Base-by-base conservation (phyloP, 2,888 invertebrate genomes). In the Horisme vitalbata region DNA sequence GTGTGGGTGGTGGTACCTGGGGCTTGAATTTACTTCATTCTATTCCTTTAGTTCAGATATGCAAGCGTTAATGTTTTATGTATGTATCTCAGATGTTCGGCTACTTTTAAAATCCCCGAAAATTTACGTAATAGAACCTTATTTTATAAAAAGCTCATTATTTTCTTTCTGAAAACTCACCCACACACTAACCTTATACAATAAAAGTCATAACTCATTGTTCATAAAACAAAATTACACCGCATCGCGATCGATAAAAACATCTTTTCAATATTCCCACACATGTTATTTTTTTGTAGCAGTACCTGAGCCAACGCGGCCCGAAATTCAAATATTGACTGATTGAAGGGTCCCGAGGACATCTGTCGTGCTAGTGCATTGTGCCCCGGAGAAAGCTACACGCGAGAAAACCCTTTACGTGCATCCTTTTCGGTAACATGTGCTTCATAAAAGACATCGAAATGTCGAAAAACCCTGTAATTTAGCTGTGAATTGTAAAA, bases 341-440 rank as follows among this genome's bases (percentile, higher is more conserved):
- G 85, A 88, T 87, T 87, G 88, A 88, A 85, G 86, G 87, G 86
- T 83, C 80, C 68, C 62, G 52, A 65, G 64, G 74, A 78, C 88
- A 87, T 84, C 87, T 88, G 88, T 80, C 81, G 75, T 53, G 61
- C 44, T 57, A n/a, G n/a, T n/a, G 70, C 61, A 74, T 69, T 67
- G 68, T 66, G 59, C 11, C 10, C 5, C 66, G 38, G 71, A 65
- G 72, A 85, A 84, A 84, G 85, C 77, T 68, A 63, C 75, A 70
- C 72, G 76, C 74, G 68, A 66, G 71, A 68, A 68, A 72, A 68
- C 61, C 61, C 55, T 52, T 51, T 34, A 26, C n/a, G n/a, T n/a
- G n/a, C 41, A 37, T 38, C 49, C 34, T 41, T 69, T 71, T 70
- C 51, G 69, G 76, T 59, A 71, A 72, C 79, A 78, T 77, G 74